These are phyloP conservation scores for Dasypogon diadema DNA, from an alignment of 2,888 invertebrate species.

Conservation along the genomic window DNA sequence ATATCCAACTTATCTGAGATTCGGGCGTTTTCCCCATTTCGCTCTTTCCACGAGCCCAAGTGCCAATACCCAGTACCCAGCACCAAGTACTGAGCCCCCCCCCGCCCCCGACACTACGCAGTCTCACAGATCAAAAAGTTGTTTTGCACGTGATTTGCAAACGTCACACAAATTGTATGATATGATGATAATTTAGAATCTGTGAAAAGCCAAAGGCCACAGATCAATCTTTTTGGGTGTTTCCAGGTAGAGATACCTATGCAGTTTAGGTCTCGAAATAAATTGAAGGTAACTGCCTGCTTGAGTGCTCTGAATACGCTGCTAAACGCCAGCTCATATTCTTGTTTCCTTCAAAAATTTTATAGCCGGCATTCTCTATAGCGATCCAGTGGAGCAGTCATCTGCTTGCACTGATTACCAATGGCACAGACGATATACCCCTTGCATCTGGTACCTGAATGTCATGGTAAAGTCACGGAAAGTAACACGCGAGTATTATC, in stretches of 20 bases:
- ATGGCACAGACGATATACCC: neutral
- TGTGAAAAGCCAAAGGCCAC: neutral
- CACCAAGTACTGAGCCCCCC: too few species aligned
- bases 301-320: neutral
- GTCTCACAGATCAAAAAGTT: neutral
- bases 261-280: too few species aligned
- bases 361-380: slow-evolving; percentile 2
- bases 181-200: neutral
- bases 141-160: neutral
- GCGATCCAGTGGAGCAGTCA: slow-evolving; percentile 22
- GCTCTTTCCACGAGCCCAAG: too few species aligned
- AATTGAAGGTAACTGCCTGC: neutral
- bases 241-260: neutral
- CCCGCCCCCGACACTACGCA: neutral
- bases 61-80: too few species aligned
- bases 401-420: slow-evolving; percentile 20
- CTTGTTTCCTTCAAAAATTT: neutral
- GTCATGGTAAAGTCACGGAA: neutral
- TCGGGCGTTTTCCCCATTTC: neutral
- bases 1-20: neutral
- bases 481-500: slow-evolving; percentile 12
- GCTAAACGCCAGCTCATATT: slow-evolving; percentile 4
- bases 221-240: neutral
- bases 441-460: neutral
- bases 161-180: neutral